Percentiles rank a stretch among this genome's conserved stretches.
Evolutionary conservation across 2,113 vertebrate genomes (phyloP).

Genomic region (Poecile atricapillus): DNA sequence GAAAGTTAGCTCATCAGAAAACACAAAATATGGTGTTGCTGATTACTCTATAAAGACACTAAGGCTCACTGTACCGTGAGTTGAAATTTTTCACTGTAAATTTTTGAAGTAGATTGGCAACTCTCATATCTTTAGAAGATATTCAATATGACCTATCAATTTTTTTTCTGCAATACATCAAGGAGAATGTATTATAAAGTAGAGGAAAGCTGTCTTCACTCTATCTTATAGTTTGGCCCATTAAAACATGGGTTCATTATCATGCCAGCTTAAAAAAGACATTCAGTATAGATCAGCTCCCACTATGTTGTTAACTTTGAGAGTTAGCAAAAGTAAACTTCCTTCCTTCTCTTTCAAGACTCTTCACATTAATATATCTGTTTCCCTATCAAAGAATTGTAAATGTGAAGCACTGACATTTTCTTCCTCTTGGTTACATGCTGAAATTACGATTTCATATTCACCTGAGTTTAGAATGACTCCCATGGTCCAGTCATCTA

Average conservation of each 20-base stretch:
- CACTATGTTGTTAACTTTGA: neutral
- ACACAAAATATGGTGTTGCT: neutral
- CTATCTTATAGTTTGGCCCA: neutral
- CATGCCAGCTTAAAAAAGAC: fast-evolving
- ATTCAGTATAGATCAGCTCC: neutral
- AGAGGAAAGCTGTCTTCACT: neutral
- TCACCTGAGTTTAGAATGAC: neutral
- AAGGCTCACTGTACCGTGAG: neutral
- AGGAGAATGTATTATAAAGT: neutral
- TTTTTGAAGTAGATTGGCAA: neutral
- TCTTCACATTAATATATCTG: neutral
- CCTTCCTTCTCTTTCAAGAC: neutral
- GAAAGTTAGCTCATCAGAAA: neutral
- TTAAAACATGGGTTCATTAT: neutral
- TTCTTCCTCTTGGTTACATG: neutral
- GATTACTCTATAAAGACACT: neutral
- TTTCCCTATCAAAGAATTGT: neutral
- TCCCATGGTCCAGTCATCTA: neutral
- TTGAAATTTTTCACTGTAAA: neutral
- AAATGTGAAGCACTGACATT: neutral
- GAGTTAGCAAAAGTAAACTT: neutral
- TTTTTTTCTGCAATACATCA: neutral
- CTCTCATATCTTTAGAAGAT: neutral
- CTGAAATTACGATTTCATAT: neutral
- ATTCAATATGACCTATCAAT: neutral